These are phyloP conservation scores for Caenorhabditis imperialis DNA, from an alignment of 2,888 invertebrate species.

Conservation along the genomic window DNA sequence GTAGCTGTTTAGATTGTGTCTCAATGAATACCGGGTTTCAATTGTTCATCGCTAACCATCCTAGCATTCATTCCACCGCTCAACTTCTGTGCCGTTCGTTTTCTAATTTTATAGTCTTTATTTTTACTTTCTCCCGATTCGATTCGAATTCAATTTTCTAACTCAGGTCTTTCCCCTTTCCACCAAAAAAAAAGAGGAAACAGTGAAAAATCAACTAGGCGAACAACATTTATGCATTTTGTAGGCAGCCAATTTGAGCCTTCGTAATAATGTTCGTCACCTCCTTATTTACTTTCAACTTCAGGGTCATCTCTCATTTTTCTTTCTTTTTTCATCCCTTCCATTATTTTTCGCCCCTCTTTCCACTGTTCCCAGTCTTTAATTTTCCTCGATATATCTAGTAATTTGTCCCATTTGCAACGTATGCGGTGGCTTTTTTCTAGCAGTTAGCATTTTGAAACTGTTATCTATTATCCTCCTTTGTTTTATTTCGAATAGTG, in stretches of 20 bases:
- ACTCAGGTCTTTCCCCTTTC: constrained; percentile 23
- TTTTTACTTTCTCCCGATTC: background rate
- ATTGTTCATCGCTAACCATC: background rate
- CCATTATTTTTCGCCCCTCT: constrained; percentile 1
- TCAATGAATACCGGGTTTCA: constrained; percentile 4
- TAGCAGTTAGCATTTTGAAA: too few relatives aligned
- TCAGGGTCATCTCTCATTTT: constrained; percentile 25
- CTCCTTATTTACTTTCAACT: background rate
- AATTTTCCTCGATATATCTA: constrained; percentile 10
- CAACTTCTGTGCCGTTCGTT: constrained; percentile 12
- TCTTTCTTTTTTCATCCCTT: background rate
- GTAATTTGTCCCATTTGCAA: constrained; percentile 31
- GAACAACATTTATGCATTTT: constrained; percentile 45
- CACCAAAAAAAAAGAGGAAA: background rate
- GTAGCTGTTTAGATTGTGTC: constrained; percentile 3
- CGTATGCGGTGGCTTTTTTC: constrained; percentile 23
- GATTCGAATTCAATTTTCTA: constrained; percentile 18
- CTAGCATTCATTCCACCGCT: constrained; percentile 9
- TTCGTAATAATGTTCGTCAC: constrained; percentile 15
- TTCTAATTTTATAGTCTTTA: background rate
- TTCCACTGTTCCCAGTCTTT: background rate
- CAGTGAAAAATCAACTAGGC: too few relatives aligned
- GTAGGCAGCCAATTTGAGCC: constrained; percentile 47
- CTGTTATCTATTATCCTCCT: too few relatives aligned
- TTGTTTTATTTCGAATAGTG: too few relatives aligned